Evolutionary conservation across 2,113 vertebrate genomes (phyloP).

Genomic region (Motacilla tschutschensis): DNA sequence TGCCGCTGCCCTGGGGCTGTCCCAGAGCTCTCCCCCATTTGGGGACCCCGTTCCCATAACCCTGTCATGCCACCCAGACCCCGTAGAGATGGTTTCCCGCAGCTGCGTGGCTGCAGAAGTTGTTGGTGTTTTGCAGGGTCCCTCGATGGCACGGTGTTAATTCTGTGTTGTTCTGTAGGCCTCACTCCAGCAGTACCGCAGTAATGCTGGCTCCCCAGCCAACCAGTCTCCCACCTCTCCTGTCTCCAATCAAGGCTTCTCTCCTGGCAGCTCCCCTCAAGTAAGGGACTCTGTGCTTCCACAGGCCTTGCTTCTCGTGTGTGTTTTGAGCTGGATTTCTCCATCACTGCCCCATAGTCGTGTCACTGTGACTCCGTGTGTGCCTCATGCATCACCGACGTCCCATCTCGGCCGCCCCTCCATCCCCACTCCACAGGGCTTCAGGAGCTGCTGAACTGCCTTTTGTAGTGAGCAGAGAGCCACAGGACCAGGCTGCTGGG

Average conservation of each 20-base stretch:
- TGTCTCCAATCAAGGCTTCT: constrained; percentile 99
- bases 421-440: not conserved
- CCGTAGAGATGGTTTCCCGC: not conserved
- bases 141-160: constrained; percentile 65
- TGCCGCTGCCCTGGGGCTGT: not conserved
- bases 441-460: not conserved
- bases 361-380: constrained; percentile 37
- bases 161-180: constrained; percentile 82
- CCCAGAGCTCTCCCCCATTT: not conserved
- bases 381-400: constrained; percentile 58
- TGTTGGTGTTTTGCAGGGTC: not conserved
- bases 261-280: constrained; percentile 97
- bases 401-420: constrained; percentile 42
- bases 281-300: constrained; percentile 85
- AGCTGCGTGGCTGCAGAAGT: not conserved
- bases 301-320: constrained; percentile 54
- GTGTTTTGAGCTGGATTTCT: constrained; percentile 30
- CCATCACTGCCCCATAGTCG: constrained; percentile 29
- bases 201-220: constrained; percentile 94
- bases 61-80: not conserved
- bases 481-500: not conserved
- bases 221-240: constrained; percentile 99
- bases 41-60: not conserved
- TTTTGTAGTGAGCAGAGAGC: not conserved
- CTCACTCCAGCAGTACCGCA: constrained; percentile 97